A percentile compares a stretch with the other conserved stretches of the same genome.
Evolutionary conservation across 2,113 vertebrate genomes (phyloP).

Genomic region (Typhlomys cinereus): DNA sequence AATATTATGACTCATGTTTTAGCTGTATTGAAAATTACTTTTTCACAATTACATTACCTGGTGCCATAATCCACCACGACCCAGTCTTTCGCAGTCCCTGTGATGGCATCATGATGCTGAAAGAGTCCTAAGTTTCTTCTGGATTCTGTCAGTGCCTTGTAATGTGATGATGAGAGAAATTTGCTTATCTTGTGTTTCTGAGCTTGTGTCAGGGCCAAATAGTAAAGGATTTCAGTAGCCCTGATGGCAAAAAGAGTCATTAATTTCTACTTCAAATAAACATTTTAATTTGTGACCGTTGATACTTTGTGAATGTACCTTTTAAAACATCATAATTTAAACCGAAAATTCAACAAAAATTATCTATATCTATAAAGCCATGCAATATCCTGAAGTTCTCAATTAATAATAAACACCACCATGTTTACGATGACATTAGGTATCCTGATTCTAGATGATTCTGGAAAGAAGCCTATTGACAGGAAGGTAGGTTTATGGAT

Average conservation of each 20-base stretch:
- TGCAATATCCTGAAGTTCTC: not conserved
- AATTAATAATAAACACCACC: not conserved
- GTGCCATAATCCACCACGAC: slow-evolving; percentile 96
- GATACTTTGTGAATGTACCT: not conserved
- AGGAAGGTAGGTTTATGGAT: not conserved
- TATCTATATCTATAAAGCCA: slow-evolving; percentile 5
- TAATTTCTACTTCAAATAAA: slow-evolving; percentile 47
- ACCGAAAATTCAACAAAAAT: not conserved
- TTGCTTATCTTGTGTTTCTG: slow-evolving; percentile 82
- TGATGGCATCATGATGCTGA: slow-evolving; percentile 95
- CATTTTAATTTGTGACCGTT: not conserved
- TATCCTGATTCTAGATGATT: not conserved
- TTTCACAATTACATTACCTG: slow-evolving; percentile 84
- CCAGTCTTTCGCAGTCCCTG: slow-evolving; percentile 93
- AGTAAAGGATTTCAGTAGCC: slow-evolving; percentile 93
- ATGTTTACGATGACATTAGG: not conserved
- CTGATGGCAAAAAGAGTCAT: slow-evolving; percentile 82
- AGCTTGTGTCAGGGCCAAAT: slow-evolving; percentile 88
- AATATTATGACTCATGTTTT: not conserved
- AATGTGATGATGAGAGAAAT: slow-evolving; percentile 89
- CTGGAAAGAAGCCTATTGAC: not conserved
- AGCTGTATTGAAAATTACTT: not conserved
- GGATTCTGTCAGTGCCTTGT: slow-evolving; percentile 86
- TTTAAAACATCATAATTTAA: not conserved
- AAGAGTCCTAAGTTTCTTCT: slow-evolving; percentile 92